phyloP scores from a whole-genome alignment of 2,797 vertebrate species.

The Arctocebus calabarensis region DNA sequence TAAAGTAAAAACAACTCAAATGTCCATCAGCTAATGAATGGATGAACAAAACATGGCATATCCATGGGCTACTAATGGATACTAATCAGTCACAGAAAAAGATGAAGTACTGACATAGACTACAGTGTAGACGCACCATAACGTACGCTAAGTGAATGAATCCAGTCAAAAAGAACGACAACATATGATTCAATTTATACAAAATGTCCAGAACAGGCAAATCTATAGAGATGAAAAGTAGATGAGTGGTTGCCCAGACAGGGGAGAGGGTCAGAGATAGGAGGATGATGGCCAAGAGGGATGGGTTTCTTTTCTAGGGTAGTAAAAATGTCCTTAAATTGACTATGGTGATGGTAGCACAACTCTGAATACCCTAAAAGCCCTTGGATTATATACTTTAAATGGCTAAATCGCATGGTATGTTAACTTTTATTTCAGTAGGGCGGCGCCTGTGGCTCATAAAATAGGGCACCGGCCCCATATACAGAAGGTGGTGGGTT shows the following conservation, averaged over 20 bases:
- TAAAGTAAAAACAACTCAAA: background rate
- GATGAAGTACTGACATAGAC: background rate
- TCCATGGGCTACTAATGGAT: no score
- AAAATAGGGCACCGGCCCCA: no score
- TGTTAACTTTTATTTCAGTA: background rate
- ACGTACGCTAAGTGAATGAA: background rate
- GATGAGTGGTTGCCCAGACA: background rate
- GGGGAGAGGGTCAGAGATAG: background rate
- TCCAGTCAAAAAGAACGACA: background rate
- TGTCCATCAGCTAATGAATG: background rate
- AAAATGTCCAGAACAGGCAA: background rate
- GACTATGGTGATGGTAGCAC: background rate
- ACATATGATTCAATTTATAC: background rate
- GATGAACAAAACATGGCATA: background rate
- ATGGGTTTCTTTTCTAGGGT: background rate
- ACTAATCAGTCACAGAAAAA: background rate
- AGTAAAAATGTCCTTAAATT: background rate
- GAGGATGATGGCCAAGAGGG: background rate
- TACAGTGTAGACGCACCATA: background rate
- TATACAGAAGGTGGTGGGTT: no score
- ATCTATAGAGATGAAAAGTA: background rate
- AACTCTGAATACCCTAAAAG: background rate
- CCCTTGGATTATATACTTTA: background rate
- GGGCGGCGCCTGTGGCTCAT: no score
- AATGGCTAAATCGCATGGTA: background rate